Percentiles rank a stretch among this genome's conserved stretches.
Evolutionary conservation across 2,113 vertebrate species (phyloP).

Genomic region (Macaca nemestrina): DNA sequence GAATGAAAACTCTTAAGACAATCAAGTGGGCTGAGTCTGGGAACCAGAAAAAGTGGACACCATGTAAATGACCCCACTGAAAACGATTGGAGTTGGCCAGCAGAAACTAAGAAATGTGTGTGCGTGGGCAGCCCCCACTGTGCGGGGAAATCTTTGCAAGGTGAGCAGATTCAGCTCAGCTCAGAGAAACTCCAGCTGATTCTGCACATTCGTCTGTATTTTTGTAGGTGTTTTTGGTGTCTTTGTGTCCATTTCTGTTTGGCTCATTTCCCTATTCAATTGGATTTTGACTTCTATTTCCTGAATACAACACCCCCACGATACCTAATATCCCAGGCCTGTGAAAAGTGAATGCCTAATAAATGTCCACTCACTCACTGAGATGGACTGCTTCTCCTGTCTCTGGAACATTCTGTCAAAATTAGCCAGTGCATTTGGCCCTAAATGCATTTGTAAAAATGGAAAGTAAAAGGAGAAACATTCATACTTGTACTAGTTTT

Average conservation of each 20-base stretch:
- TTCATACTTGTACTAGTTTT: neutral
- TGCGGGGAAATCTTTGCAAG: neutral
- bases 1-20: neutral
- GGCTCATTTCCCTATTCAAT: neutral
- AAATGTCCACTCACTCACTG: neutral
- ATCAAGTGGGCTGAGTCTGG: neutral
- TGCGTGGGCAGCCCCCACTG: neutral
- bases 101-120: neutral
- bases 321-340: neutral
- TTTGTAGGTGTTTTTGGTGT: neutral
- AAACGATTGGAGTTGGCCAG: neutral
- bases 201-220: neutral
- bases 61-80: slow-evolving; percentile 3
- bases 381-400: neutral
- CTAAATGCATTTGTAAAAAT: neutral
- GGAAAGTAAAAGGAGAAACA: slow-evolving; percentile 39
- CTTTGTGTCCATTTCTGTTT: slow-evolving; percentile 22
- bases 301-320: neutral
- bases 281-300: slow-evolving; percentile 44
- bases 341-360: neutral
- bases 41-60: neutral
- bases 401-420: slow-evolving; percentile 30
- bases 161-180: neutral
- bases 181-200: neutral
- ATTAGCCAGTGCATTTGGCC: neutral